These are phyloP conservation scores for Porites divaricata DNA, from an alignment of 92 coral and sea anemone genomes.

Conservation along the genomic window DNA sequence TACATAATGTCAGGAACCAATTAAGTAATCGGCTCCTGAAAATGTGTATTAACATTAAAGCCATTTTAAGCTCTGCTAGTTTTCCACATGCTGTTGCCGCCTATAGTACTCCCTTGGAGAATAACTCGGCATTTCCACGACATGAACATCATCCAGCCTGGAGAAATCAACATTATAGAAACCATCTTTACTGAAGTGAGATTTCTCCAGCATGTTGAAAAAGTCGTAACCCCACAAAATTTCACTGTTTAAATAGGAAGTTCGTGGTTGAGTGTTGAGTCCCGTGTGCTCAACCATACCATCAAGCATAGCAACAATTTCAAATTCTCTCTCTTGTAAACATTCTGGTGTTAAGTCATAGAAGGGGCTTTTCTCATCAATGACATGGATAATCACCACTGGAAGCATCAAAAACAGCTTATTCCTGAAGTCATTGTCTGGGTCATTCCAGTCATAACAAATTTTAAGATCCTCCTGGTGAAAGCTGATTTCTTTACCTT, in stretches of 20 bases:
- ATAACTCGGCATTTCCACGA: slow-evolving; percentile 63
- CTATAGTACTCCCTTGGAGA: slow-evolving; percentile 71
- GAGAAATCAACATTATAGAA: slow-evolving; percentile 65
- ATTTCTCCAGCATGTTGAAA: slow-evolving; percentile 55
- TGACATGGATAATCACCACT: slow-evolving; percentile 76
- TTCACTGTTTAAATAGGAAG: slow-evolving; percentile 87
- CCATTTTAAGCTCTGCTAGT: background rate
- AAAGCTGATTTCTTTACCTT: slow-evolving; percentile 75
- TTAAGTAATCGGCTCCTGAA: too few species aligned
- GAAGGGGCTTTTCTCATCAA: slow-evolving; percentile 90
- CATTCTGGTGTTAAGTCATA: slow-evolving; percentile 75
- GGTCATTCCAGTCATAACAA: slow-evolving; percentile 73
- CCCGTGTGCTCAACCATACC: slow-evolving; percentile 97
- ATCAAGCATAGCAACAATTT: slow-evolving; percentile 85
- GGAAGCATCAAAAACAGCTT: slow-evolving; percentile 84
- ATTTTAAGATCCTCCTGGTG: slow-evolving; percentile 83
- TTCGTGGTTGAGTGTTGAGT: slow-evolving; percentile 89
- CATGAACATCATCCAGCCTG: slow-evolving; percentile 65
- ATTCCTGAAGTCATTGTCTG: slow-evolving; percentile 70
- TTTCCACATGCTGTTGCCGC: background rate
- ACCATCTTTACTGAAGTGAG: slow-evolving; percentile 47
- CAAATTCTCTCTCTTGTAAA: slow-evolving; percentile 73
- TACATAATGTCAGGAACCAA: too few species aligned
- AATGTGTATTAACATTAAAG: too few species aligned
- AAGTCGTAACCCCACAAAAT: slow-evolving; percentile 95